These are phyloP conservation scores for Alligator mississippiensis DNA, from an alignment of 2,113 vertebrate species.

Conservation along the genomic window DNA sequence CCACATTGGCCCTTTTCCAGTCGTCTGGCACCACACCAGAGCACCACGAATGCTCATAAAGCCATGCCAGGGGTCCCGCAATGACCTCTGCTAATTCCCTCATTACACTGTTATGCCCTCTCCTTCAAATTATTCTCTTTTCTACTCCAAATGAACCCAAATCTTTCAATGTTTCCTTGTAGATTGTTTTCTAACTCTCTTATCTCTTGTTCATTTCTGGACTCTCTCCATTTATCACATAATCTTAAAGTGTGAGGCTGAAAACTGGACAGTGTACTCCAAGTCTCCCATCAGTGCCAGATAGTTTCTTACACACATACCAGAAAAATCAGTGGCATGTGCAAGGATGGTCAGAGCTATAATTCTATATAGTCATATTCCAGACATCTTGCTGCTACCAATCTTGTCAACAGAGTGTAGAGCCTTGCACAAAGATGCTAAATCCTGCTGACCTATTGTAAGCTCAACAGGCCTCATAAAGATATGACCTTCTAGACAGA, in stretches of 20 bases:
- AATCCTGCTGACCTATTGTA: background rate
- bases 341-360: background rate
- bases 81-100: too few relatives aligned
- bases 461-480: background rate
- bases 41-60: too few relatives aligned
- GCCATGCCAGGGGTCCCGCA: too few relatives aligned
- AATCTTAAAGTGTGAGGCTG: background rate
- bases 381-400: slow-evolving; percentile 5
- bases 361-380: background rate
- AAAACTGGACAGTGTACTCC: background rate
- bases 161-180: background rate
- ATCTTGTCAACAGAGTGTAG: background rate
- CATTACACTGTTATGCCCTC: background rate
- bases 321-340: background rate
- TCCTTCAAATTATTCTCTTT: background rate
- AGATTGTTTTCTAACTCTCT: background rate
- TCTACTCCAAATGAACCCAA: background rate
- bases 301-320: background rate
- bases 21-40: too few relatives aligned
- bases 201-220: background rate
- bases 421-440: background rate
- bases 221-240: background rate
- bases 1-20: too few relatives aligned
- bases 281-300: background rate
- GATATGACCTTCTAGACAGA: background rate